phyloP scores from a whole-genome alignment of 2,113 vertebrate species.

The Hydropotes inermis region DNA sequence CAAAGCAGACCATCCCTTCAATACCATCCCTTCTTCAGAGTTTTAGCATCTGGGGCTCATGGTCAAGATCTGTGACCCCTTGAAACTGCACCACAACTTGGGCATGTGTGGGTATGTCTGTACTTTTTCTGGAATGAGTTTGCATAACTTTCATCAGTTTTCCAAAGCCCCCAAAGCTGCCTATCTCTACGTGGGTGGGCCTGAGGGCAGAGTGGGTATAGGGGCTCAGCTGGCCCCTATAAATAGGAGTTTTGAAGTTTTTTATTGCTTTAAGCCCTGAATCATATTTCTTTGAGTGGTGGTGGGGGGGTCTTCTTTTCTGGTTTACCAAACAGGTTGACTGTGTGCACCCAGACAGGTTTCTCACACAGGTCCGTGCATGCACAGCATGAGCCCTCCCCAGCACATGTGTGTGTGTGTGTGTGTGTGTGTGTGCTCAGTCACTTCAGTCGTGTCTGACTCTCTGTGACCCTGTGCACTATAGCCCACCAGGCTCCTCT shows the following conservation, averaged over 20 bases:
- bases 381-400: neutral
- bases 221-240: neutral
- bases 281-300: neutral
- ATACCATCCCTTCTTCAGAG: neutral
- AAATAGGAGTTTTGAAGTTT: neutral
- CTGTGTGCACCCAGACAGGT: neutral
- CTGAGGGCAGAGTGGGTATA: neutral
- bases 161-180: neutral
- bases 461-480: neutral
- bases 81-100: neutral
- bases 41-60: neutral
- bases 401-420: rapidly evolving
- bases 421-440: neutral
- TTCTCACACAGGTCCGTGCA: neutral
- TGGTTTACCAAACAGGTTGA: neutral
- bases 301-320: neutral
- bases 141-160: neutral
- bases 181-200: rapidly evolving
- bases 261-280: neutral
- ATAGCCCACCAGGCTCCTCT: neutral
- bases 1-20: neutral
- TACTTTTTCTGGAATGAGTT: neutral
- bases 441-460: neutral
- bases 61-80: neutral
- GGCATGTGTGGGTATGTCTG: neutral